Conservation (phyloP, 2,888 invertebrate species). For the Agonopterix alstromeriana region DNA sequence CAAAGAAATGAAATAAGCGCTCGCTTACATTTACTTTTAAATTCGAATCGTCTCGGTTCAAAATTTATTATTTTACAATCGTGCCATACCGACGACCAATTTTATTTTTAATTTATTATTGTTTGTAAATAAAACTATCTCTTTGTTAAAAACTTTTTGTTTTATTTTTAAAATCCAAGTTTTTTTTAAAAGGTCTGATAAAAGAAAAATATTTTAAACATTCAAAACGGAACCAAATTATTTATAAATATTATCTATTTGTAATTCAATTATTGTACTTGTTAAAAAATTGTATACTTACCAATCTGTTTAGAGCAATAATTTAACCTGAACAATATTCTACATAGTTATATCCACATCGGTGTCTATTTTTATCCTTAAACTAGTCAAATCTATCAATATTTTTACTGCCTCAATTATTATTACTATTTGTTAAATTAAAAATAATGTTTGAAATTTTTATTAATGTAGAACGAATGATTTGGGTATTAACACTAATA, state of each 20-base stretch:
- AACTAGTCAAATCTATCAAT: constrained; percentile 48
- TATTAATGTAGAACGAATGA: background rate
- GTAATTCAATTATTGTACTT: constrained; percentile 35
- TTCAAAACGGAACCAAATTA: constrained; percentile 48
- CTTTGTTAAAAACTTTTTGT: constrained; percentile 26
- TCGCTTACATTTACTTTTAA: constrained; percentile 34
- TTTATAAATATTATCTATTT: constrained; percentile 28
- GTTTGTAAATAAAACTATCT: constrained; percentile 49
- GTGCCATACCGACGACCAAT: constrained; percentile 38
- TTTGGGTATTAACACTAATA: too few relatives aligned
- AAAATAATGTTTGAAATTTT: constrained; percentile 6
- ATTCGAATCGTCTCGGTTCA: constrained; percentile 17
- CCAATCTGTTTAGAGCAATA: constrained; percentile 52
- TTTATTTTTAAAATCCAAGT: constrained; percentile 19
- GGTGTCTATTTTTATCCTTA: constrained; percentile 60
- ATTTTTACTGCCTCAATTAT: constrained; percentile 41
- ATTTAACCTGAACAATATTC: constrained; percentile 45
- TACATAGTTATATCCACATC: constrained; percentile 35
- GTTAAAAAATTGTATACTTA: constrained; percentile 47
- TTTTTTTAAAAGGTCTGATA: constrained; percentile 17
- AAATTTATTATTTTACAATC: constrained; percentile 17
- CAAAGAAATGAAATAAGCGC: constrained; percentile 28
- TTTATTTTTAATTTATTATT: constrained; percentile 27
- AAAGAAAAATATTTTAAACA: constrained; percentile 26
- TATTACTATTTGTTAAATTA: constrained; percentile 24